Percentiles rank a stretch among this genome's conserved stretches.
Conservation (phyloP, 2,113 vertebrate genomes). For the Sminthopsis crassicaudata region DNA sequence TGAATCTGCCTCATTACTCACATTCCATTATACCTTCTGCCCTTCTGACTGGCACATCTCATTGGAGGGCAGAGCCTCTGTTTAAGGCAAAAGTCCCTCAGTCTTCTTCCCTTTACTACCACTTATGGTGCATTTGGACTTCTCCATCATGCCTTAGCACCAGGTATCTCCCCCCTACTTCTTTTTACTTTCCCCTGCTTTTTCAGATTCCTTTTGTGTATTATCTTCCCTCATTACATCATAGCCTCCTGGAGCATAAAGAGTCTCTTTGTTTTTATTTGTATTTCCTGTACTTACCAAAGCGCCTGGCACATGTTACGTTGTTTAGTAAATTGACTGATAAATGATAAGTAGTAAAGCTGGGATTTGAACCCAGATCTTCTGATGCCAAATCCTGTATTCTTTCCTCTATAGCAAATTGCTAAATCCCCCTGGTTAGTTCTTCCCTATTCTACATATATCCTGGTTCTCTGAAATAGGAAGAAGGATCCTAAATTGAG, state of each 20-base stretch:
- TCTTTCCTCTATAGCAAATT: neutral
- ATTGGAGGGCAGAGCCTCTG: neutral
- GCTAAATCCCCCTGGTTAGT: neutral
- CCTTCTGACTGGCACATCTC: neutral
- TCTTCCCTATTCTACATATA: neutral
- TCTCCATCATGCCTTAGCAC: neutral
- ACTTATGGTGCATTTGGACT: neutral
- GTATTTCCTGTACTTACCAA: neutral
- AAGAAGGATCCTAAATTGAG: neutral
- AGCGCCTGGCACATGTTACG: neutral
- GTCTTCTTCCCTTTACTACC: neutral
- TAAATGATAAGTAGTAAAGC: neutral
- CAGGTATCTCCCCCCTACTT: neutral
- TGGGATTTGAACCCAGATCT: neutral
- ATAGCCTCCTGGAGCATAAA: neutral
- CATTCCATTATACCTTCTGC: neutral
- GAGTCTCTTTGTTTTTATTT: neutral
- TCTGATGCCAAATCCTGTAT: neutral
- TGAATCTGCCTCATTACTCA: neutral
- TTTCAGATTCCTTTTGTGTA: neutral
- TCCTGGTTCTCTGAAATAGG: neutral
- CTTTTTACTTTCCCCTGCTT: neutral
- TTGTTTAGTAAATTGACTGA: neutral
- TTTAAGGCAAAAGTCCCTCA: neutral
- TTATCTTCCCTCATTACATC: neutral